Evolutionary conservation across 2,888 invertebrate genomes (phyloP), one percentile per base, ranked within the genome.

Genomic region (Sisyra terminalis): DNA sequence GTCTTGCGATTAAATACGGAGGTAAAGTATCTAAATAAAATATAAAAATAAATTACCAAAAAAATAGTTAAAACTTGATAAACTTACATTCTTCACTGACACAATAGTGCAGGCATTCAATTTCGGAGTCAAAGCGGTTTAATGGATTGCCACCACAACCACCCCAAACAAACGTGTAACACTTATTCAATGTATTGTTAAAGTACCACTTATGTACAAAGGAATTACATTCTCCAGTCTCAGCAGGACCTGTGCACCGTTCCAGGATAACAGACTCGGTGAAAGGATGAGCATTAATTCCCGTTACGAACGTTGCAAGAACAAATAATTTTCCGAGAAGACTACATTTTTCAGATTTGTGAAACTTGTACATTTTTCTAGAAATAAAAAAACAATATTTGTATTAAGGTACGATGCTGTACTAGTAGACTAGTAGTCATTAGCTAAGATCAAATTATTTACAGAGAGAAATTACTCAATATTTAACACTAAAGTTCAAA

Each of bases 161-260:
- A 39, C 78, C 77, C 69, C 77, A 79, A 13, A 71, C 64, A 52
- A 78, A 79, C 48, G 69, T 71, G 45, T 64, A 64, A 56, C 79
- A 79, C 35, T 67, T 65, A 47, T 68, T 68, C 45, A 64, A 64
- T 8, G 70, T 65, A 16, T 67, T 63, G 53, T 73, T 71, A 58
- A 69, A 77, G 14, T 73, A 71, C 78, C 78, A 79, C 60, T 78
- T 78, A 57, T 75, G 71, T 31, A 74, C 65, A 53, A 70, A 73
- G 50, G 71, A 69, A 52, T 71, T 75, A 57, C 77, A 78, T 8
- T 69, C 72, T 1, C 75, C 75, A 15, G 58, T 55, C 15, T 67
- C 66, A 5, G 65, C 58, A 39, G 59, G 62, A 2, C 67, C 66
- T 32, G 65, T 60, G 50, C 71, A 71, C 35, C 65, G 60, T 47